Conservation (phyloP, 2,797 vertebrate genomes). For the Enteromius trimaculatus region DNA sequence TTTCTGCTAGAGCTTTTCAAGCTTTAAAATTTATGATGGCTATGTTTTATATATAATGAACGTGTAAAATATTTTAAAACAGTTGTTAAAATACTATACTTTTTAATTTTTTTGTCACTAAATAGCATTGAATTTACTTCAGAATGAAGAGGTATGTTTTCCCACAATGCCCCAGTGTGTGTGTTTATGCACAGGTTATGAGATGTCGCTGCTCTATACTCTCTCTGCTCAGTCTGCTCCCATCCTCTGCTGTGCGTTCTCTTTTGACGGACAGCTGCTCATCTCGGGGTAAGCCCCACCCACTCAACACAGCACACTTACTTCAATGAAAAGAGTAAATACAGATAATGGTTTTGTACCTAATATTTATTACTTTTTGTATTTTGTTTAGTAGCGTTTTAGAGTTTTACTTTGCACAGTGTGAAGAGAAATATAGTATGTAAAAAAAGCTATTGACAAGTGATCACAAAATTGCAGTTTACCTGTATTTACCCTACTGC, state of each 20-base stretch:
- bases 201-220: slow-evolving; percentile 77
- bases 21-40: not conserved
- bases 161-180: slow-evolving; percentile 6
- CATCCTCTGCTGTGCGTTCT: slow-evolving; percentile 87
- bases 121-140: not conserved
- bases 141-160: not conserved
- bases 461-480: not conserved
- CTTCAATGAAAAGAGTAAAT: not conserved
- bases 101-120: not conserved
- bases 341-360: not conserved
- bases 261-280: slow-evolving; percentile 82
- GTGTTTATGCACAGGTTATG: slow-evolving; percentile 70
- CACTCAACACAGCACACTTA: slow-evolving; percentile 4
- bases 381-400: not conserved
- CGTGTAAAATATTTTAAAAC: no score
- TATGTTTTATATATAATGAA: not conserved
- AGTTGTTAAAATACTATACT: not conserved
- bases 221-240: slow-evolving; percentile 83
- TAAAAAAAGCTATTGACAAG: not conserved
- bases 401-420: not conserved
- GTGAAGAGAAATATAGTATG: not conserved
- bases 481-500: not conserved
- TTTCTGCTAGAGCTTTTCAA: not conserved
- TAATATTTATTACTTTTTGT: not conserved
- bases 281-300: slow-evolving; percentile 81